Percentiles rank a stretch among this genome's conserved stretches.
phyloP scores from a whole-genome alignment of 2,113 vertebrate genomes.

The Antechinus flavipes region DNA sequence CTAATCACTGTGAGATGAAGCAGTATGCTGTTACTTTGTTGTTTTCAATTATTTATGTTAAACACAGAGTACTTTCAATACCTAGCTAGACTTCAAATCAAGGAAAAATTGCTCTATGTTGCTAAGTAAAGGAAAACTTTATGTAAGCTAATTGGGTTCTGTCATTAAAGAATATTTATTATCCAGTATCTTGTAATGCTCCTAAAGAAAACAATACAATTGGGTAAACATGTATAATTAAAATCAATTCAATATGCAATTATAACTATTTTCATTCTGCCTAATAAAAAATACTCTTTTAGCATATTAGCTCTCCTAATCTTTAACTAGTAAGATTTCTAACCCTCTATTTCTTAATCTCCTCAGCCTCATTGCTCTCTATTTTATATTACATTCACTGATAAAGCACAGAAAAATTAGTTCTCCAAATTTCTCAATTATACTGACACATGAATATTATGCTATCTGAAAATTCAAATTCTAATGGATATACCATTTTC shows the following conservation, averaged over 20 bases:
- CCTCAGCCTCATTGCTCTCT: neutral
- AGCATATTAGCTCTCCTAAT: neutral
- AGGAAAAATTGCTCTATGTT: conserved; percentile 66
- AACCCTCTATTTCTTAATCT: neutral
- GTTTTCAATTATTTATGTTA: conserved; percentile 82
- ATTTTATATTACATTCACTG: conserved; percentile 30
- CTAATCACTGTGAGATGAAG: conserved; percentile 39
- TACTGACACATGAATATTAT: neutral
- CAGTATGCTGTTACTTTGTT: conserved; percentile 19
- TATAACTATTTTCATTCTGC: conserved; percentile 40
- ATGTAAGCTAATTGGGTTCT: conserved; percentile 65
- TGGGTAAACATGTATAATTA: conserved; percentile 53
- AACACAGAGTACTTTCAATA: conserved; percentile 55
- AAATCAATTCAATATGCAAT: conserved; percentile 39
- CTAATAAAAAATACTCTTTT: conserved; percentile 41
- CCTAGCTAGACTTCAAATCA: conserved; percentile 61
- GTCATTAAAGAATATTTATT: conserved; percentile 66
- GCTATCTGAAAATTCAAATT: neutral
- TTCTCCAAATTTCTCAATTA: conserved; percentile 10
- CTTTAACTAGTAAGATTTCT: conserved; percentile 35
- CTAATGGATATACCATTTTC: neutral
- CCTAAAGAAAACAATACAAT: conserved; percentile 59
- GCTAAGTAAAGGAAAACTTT: conserved; percentile 74
- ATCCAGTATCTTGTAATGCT: conserved; percentile 47
- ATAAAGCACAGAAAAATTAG: conserved; percentile 15